Conservation (phyloP, 1,140 invertebrate species). For the Vanessa tameamea region DNA sequence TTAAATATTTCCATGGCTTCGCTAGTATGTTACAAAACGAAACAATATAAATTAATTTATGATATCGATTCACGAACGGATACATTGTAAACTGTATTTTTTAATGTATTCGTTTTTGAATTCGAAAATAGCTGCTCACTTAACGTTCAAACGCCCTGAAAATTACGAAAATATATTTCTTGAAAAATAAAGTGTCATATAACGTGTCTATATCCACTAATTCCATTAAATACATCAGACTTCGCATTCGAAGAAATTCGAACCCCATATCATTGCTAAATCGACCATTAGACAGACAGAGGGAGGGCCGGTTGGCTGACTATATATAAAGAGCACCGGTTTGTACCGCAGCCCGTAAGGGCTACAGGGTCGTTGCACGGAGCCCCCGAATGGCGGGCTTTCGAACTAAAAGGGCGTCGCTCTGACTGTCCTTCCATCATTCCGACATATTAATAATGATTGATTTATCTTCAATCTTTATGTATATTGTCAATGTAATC, state of each 20-base stretch:
- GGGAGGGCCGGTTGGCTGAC: constrained; percentile 44
- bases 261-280: constrained; percentile 27
- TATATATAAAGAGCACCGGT: constrained; percentile 59
- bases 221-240: constrained; percentile 13
- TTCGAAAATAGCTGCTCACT: not conserved
- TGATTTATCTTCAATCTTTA: constrained; percentile 19
- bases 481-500: not conserved
- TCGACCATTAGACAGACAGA: constrained; percentile 40
- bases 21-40: no score
- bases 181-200: not conserved
- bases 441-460: constrained; percentile 40
- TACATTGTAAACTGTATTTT: no score
- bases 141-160: not conserved
- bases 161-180: not conserved
- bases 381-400: constrained; percentile 51
- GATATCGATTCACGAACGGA: no score
- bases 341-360: constrained; percentile 53
- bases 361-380: constrained; percentile 67
- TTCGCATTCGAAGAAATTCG: constrained; percentile 32
- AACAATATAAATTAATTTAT: no score
- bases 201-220: not conserved
- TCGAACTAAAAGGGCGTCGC: constrained; percentile 62
- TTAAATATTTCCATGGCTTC: no score
- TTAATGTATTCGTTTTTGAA: no score
- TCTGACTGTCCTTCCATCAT: constrained; percentile 50